phyloP scores from a whole-genome alignment of 2,888 invertebrate genomes.

The Dusona sp. region DNA sequence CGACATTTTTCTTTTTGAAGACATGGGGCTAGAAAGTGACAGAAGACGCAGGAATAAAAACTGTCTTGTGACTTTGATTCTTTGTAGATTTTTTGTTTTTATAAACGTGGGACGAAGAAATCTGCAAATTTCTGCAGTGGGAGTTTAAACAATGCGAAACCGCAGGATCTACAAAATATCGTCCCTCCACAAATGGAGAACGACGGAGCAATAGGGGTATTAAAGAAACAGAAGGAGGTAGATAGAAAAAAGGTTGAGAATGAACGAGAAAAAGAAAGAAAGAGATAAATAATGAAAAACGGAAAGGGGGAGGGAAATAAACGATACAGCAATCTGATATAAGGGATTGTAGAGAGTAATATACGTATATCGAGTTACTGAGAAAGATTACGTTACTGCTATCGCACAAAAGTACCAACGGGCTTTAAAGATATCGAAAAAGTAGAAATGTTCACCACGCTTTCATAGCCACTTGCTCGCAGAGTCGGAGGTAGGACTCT shows the following conservation, averaged over 20 bases:
- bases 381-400: conserved; percentile 54
- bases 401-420: background rate
- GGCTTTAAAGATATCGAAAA: conserved; percentile 35
- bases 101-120: background rate
- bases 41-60: background rate
- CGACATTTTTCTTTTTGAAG: background rate
- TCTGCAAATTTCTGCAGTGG: background rate
- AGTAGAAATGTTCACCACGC: conserved; percentile 1
- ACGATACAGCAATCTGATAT: conserved; percentile 49
- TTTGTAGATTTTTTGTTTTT: background rate
- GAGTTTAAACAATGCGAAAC: background rate
- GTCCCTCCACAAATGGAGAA: background rate
- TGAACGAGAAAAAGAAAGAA: background rate
- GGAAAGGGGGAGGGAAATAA: background rate
- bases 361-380: conserved; percentile 49
- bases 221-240: conserved; percentile 18
- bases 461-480: conserved; percentile 47
- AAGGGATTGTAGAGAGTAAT: conserved; percentile 22
- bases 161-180: conserved; percentile 32
- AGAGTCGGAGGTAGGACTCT: conserved; percentile 39
- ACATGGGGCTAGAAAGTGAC: background rate
- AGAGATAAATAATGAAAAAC: background rate
- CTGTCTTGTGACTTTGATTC: background rate
- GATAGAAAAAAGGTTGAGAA: background rate
- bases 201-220: conserved; percentile 1